These are phyloP conservation scores for Chamaea fasciata DNA, from an alignment of 2,113 vertebrate species.

Conservation along the genomic window DNA sequence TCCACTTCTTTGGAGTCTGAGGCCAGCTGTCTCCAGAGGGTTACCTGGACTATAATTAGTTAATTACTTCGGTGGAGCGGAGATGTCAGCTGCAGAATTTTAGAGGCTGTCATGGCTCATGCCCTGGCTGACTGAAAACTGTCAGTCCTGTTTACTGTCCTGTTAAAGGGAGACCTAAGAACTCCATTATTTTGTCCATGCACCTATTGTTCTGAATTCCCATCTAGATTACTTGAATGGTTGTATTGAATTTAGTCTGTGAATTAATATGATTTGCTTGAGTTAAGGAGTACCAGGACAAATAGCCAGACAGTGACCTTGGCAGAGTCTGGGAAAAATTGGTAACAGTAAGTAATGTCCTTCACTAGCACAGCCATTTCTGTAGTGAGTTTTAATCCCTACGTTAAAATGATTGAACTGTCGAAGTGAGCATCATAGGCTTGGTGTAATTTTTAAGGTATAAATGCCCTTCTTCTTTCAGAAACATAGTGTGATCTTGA, in stretches of 20 bases:
- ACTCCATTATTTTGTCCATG: neutral
- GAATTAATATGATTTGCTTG: neutral
- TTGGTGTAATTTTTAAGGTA: neutral
- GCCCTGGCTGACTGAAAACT: neutral
- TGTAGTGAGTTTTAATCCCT: neutral
- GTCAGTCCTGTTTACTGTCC: neutral
- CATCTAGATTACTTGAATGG: neutral
- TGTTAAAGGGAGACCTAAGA: neutral
- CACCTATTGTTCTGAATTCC: neutral
- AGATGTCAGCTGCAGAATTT: neutral
- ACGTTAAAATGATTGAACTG: neutral
- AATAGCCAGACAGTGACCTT: neutral
- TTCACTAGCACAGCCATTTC: neutral
- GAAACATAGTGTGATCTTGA: neutral
- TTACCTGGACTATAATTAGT: neutral
- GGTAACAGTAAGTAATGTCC: neutral
- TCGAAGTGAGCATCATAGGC: neutral
- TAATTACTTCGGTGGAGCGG: neutral
- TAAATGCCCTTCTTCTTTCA: neutral
- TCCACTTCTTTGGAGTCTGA: neutral
- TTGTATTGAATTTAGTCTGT: neutral
- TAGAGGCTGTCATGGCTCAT: neutral
- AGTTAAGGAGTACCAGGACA: neutral
- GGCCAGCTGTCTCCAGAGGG: accelerated
- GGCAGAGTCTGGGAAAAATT: neutral